Conservation (phyloP, 1,140 invertebrate species). For the Brachionus rubens region DNA sequence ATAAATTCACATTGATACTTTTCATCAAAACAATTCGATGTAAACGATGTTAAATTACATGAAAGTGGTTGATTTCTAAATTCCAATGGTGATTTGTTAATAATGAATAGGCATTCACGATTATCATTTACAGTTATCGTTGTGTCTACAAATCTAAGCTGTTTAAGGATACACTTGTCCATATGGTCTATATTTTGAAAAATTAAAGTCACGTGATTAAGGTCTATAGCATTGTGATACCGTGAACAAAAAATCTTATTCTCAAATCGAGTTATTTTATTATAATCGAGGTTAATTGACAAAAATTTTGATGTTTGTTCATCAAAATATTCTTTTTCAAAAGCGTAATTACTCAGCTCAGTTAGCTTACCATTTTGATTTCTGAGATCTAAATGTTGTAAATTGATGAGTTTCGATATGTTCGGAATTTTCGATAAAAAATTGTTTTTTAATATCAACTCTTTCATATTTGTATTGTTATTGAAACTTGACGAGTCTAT, state of each 20-base stretch:
- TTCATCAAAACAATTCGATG: neutral
- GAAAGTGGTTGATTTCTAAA: neutral
- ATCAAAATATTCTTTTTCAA: neutral
- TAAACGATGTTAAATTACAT: neutral
- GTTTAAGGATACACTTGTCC: slow-evolving; percentile 18
- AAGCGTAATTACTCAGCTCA: slow-evolving; percentile 14
- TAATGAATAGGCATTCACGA: neutral
- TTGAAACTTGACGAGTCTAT: neutral
- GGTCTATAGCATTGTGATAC: neutral
- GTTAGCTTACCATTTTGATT: slow-evolving; percentile 20
- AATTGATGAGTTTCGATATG: neutral
- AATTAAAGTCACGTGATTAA: neutral
- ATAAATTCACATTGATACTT: neutral
- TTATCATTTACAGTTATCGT: neutral
- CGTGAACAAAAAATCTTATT: slow-evolving; percentile 2
- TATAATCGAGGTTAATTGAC: neutral
- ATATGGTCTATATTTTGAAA: neutral
- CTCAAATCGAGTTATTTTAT: neutral
- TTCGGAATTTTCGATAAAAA: slow-evolving; percentile 21
- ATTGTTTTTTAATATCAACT: neutral
- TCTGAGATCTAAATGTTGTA: neutral
- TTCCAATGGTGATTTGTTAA: neutral
- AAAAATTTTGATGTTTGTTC: neutral
- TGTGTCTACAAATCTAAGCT: neutral
- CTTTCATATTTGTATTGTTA: neutral